Conservation (phyloP, 2,797 vertebrate genomes). For the Discoglossus pictus region DNA sequence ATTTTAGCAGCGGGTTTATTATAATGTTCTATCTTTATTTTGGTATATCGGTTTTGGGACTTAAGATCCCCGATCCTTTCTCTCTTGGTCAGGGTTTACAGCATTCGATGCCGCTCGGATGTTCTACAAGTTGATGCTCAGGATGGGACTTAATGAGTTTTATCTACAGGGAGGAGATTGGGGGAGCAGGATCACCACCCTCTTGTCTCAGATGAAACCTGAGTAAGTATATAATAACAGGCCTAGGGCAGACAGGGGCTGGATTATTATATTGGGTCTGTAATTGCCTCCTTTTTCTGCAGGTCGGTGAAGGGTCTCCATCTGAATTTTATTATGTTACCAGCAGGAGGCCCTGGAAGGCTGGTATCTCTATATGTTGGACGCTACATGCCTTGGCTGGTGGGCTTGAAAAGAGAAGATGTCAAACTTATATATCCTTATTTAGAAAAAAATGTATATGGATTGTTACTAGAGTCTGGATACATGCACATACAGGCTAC, state of each 20-base stretch:
- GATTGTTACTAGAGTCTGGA: slow-evolving; percentile 72
- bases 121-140: slow-evolving; percentile 86
- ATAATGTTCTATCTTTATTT: no score
- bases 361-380: slow-evolving; percentile 73
- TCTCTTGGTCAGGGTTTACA: slow-evolving; percentile 70
- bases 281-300: slow-evolving; percentile 8
- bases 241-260: no score
- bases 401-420: slow-evolving; percentile 80
- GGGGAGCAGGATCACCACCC: slow-evolving; percentile 76
- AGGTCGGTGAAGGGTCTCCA: slow-evolving; percentile 84
- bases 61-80: no score
- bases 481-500: slow-evolving; percentile 87
- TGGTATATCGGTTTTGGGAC: no score
- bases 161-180: slow-evolving; percentile 86
- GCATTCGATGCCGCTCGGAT: slow-evolving; percentile 72
- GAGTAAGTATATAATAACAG: slow-evolving; percentile 66
- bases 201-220: slow-evolving; percentile 87
- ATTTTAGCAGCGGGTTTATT: no score
- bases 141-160: slow-evolving; percentile 81
- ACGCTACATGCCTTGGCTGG: slow-evolving; percentile 79
- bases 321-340: slow-evolving; percentile 65
- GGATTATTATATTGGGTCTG: no score
- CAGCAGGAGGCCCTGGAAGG: slow-evolving; percentile 41
- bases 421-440: slow-evolving; percentile 75
- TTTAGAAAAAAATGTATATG: slow-evolving; percentile 75